phyloP scores from a whole-genome alignment of 2,888 invertebrate genomes.

The Pollenia labialis region DNA sequence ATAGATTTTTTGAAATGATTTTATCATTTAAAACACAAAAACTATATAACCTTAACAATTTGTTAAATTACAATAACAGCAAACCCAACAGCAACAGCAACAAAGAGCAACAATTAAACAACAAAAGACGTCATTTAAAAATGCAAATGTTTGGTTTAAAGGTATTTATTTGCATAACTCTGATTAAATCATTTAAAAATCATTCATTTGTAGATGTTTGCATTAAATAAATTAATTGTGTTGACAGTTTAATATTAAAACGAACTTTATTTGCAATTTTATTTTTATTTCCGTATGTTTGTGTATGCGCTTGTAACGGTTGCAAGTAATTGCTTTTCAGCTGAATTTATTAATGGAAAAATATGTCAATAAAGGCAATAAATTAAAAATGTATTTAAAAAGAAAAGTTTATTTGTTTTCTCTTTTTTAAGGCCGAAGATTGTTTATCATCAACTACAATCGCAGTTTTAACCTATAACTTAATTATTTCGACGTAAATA shows the following conservation, averaged over 20 bases:
- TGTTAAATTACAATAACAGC: slow-evolving; percentile 42
- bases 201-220: slow-evolving; percentile 50
- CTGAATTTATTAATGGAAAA: neutral
- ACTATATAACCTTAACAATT: slow-evolving; percentile 40
- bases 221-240: slow-evolving; percentile 63
- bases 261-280: slow-evolving; percentile 33
- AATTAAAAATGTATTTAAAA: too few relatives aligned
- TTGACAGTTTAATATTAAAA: slow-evolving; percentile 55
- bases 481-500: too few relatives aligned
- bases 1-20: slow-evolving; percentile 14
- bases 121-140: slow-evolving; percentile 66
- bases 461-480: too few relatives aligned
- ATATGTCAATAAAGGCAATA: too few relatives aligned
- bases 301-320: neutral
- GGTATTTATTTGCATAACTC: slow-evolving; percentile 67
- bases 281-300: neutral
- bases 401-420: too few relatives aligned
- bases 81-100: neutral
- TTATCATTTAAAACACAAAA: slow-evolving; percentile 32
- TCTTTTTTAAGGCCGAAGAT: too few relatives aligned
- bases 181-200: slow-evolving; percentile 67
- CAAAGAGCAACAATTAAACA: slow-evolving; percentile 30
- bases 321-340: slow-evolving; percentile 20
- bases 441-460: too few relatives aligned
- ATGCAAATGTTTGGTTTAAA: slow-evolving; percentile 66